Base-by-base conservation (phyloP, 2,797 vertebrate genomes). In the Takifugu ocellatus region DNA sequence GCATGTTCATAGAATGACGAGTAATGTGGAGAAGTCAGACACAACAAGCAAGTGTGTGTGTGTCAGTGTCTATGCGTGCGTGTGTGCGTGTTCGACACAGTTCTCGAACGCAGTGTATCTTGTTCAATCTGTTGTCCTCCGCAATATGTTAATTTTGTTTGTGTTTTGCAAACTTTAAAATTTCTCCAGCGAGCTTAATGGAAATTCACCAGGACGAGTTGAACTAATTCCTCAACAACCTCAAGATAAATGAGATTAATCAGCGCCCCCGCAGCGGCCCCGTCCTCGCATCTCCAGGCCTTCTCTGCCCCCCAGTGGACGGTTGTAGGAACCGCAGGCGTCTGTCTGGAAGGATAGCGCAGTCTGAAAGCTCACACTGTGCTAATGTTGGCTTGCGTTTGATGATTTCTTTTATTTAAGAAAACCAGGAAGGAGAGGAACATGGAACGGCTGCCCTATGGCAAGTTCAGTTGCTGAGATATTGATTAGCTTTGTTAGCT, bases 291-390 rank as follows among this genome's bases (percentile, higher is more conserved):
- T 59, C 50, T 56, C 49, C 51, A 67, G 73, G 63, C 74, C 54
- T 79, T 76, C 68, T 63, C 57, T 74, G 6, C 81, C 77, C 27
- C 56, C 81, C 62, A 66, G 79, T 70, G 82, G 65, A 48, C 36
- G 3, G 2, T 14, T 39, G 12, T 14, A 1, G 3, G 2, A 39
- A 14, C 5, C 36, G 10, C 36, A 39, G 36, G 12, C 36, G 36
- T 10, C 14, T 39, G 12, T 14, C 12, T 1, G 11, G 1, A 3
- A 39, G 36, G 36, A 12, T 39, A 12, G 14, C 12, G 36, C 36
- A 39, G 36, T 50, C 70, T 6, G 51, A 61, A 49, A 56, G 16
- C 68, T 78, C 75, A 70, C 72, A 68, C 1, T 26, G 56, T 44
- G 53, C 54, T 74, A 66, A 78, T 55, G 70, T 70, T 63, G 56